phyloP scores from a whole-genome alignment of 2,113 vertebrate genomes.

The Tauraco erythrolophus region DNA sequence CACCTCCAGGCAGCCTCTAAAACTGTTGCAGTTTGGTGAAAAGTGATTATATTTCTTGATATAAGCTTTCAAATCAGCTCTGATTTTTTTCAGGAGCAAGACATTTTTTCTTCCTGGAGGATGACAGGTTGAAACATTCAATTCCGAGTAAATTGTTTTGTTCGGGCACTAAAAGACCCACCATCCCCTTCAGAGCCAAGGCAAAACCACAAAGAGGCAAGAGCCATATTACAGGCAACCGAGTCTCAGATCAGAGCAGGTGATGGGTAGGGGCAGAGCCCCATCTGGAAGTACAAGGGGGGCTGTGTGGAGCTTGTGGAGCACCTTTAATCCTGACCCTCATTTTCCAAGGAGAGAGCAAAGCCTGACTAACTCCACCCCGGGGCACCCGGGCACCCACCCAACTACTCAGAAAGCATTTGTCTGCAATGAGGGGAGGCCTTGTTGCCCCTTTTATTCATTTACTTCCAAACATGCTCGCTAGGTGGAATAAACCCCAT shows the following conservation, averaged over 20 bases:
- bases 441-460: not conserved
- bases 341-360: not conserved
- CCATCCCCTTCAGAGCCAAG: not conserved
- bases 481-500: not conserved
- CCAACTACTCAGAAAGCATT: not conserved
- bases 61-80: not conserved
- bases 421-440: not conserved
- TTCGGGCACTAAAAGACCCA: not conserved
- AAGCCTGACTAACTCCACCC: not conserved
- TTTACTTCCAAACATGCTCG: not conserved
- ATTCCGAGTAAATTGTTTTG: not conserved
- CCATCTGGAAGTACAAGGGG: not conserved
- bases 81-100: not conserved
- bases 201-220: not conserved
- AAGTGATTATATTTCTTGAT: not conserved
- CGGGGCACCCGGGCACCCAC: not conserved
- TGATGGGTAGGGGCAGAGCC: not conserved
- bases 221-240: not conserved
- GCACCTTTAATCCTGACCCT: not conserved
- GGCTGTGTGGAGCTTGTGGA: not conserved
- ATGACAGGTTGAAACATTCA: not conserved
- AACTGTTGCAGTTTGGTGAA: not conserved
- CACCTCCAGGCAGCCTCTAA: not conserved
- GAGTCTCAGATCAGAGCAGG: fast-evolving
- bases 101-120: not conserved